Conservation (phyloP, 2,113 vertebrate genomes). For the Notechis scutatus region DNA sequence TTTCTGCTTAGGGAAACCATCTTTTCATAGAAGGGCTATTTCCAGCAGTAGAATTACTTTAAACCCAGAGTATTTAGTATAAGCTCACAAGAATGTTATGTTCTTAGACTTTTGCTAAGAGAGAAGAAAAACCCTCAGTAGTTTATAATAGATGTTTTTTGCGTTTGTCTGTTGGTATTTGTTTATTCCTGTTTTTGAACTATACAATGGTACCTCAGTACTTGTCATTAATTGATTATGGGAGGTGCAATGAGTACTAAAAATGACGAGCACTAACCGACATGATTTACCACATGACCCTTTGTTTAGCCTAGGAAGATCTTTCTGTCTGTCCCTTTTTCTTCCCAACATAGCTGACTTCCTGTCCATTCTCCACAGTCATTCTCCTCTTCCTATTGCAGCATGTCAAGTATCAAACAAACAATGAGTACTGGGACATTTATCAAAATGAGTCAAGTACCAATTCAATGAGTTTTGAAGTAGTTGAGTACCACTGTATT, state of each 20-base stretch:
- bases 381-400: no score
- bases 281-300: neutral
- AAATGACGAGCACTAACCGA: neutral
- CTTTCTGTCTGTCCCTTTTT: neutral
- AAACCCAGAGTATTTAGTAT: neutral
- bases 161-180: no score
- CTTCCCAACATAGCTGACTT: no score
- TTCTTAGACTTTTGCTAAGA: neutral
- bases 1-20: neutral
- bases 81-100: neutral
- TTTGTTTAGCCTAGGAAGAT: neutral
- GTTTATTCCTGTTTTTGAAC: no score
- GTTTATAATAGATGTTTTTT: no score
- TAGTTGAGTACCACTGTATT: neutral
- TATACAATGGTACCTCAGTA: no score
- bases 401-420: no score
- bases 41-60: neutral
- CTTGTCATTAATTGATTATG: neutral
- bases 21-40: neutral
- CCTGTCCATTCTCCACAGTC: no score
- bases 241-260: no score
- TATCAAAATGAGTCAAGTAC: neutral
- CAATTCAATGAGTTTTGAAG: neutral
- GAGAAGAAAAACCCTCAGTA: no score
- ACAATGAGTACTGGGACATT: no score